phyloP scores from a whole-genome alignment of 2,797 vertebrate genomes.

The Pseudochaenichthys georgianus region DNA sequence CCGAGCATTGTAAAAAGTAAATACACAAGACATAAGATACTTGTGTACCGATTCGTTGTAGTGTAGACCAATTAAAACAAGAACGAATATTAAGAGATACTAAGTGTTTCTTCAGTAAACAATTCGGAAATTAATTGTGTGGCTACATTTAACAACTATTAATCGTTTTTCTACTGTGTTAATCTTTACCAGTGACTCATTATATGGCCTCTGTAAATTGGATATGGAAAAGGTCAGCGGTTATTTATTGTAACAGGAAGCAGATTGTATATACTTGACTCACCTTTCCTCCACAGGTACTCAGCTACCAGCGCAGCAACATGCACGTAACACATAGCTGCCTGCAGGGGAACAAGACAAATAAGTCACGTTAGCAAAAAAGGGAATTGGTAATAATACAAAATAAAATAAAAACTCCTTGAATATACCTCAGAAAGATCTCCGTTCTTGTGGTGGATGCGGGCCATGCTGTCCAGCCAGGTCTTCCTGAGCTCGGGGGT shows the following conservation, averaged over 20 bases:
- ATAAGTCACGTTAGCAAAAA: background rate
- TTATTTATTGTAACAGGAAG: background rate
- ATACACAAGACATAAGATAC: background rate
- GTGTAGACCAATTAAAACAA: background rate
- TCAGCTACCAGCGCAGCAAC: conserved; percentile 98
- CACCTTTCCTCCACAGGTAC: conserved; percentile 97
- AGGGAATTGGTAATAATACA: background rate
- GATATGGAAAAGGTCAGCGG: conserved; percentile 23
- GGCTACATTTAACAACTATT: conserved; percentile 12
- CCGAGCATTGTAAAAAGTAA: background rate
- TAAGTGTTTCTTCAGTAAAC: background rate
- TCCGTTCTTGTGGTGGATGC: conserved; percentile 96
- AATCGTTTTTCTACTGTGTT: background rate
- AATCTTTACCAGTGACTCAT: conserved; percentile 26
- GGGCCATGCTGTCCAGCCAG: conserved; percentile 99
- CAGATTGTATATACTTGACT: conserved; percentile 21
- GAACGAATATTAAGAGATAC: background rate
- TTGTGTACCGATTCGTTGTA: background rate
- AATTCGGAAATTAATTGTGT: conserved; percentile 3
- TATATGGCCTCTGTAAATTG: conserved; percentile 21
- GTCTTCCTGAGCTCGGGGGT: conserved; percentile 98
- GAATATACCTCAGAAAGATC: conserved; percentile 92
- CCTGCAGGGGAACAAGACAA: conserved; percentile 78
- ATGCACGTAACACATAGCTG: conserved; percentile 98
- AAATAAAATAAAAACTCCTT: background rate